Conservation (phyloP, 2,888 invertebrate species). For the Himalopsyche anomala region DNA sequence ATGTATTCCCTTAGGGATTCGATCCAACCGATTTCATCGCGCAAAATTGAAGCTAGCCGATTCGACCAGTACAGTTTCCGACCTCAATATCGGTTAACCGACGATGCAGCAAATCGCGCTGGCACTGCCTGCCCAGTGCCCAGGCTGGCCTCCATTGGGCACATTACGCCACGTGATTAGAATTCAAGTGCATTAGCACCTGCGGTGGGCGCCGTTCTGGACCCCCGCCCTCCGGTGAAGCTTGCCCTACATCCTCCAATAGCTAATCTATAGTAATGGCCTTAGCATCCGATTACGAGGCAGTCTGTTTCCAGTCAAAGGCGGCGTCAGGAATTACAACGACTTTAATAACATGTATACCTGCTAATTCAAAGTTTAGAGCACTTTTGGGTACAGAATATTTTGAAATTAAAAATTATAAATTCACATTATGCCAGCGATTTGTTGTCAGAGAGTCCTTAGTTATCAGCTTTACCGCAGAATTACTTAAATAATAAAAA, state of each 20-base stretch:
- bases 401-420: background rate
- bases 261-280: conserved; percentile 51
- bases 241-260: conserved; percentile 40
- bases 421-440: too few species aligned
- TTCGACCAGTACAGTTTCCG: conserved; percentile 21
- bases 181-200: conserved; percentile 61
- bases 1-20: background rate
- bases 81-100: conserved; percentile 41
- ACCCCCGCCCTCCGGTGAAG: conserved; percentile 4
- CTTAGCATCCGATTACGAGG: conserved; percentile 34
- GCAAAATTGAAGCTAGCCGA: conserved; percentile 7
- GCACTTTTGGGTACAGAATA: background rate
- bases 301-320: conserved; percentile 24
- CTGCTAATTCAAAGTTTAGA: background rate
- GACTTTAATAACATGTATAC: background rate
- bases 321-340: conserved; percentile 8
- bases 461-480: too few species aligned
- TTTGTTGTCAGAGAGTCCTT: too few species aligned
- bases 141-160: conserved; percentile 14
- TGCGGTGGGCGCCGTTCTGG: conserved; percentile 45
- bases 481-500: too few species aligned
- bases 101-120: conserved; percentile 46
- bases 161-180: conserved; percentile 58
- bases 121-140: background rate
- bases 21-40: conserved; percentile 12